These are phyloP conservation scores for Xyliphius kryptos DNA, from an alignment of 2,113 vertebrate genomes.

Conservation along the genomic window DNA sequence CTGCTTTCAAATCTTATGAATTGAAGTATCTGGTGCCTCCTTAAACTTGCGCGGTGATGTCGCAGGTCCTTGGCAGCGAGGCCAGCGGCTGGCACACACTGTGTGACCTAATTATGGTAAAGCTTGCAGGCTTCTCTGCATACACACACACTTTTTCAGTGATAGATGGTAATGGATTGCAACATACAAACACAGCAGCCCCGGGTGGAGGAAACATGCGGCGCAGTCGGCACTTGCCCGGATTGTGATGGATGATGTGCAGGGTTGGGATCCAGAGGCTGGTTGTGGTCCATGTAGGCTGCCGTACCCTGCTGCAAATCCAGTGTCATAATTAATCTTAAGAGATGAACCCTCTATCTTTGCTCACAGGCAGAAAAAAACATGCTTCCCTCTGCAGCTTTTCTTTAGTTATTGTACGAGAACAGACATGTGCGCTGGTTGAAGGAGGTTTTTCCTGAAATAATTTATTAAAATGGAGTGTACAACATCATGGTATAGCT, in stretches of 20 bases:
- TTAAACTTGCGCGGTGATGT: too few relatives aligned
- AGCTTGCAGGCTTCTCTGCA: slow-evolving; percentile 14
- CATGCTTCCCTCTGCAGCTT: slow-evolving; percentile 35
- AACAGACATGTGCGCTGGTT: slow-evolving; percentile 28
- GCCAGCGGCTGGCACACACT: slow-evolving; percentile 10
- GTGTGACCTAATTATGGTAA: slow-evolving; percentile 25
- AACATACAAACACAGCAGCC: slow-evolving; percentile 14
- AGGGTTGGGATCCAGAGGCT: slow-evolving; percentile 22
- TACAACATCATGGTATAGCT: too few relatives aligned
- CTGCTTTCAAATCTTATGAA: too few relatives aligned
- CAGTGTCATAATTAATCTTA: slow-evolving; percentile 43
- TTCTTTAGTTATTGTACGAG: too few relatives aligned
- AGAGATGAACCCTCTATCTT: slow-evolving; percentile 25
- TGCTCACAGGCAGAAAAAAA: slow-evolving; percentile 9
- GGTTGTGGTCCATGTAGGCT: slow-evolving; percentile 18
- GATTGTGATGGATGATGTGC: slow-evolving; percentile 35
- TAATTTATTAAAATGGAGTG: too few relatives aligned
- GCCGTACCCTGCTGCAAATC: slow-evolving; percentile 19
- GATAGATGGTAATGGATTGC: slow-evolving; percentile 31
- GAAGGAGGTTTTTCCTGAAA: too few relatives aligned
- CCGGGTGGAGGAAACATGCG: slow-evolving; percentile 10
- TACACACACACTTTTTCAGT: slow-evolving; percentile 21
- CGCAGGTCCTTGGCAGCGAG: neutral
- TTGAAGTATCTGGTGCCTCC: too few relatives aligned
- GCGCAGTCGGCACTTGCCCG: slow-evolving; percentile 23